These are phyloP conservation scores for Agrochola circellaris DNA, from an alignment of 2,888 invertebrate species.

Conservation along the genomic window DNA sequence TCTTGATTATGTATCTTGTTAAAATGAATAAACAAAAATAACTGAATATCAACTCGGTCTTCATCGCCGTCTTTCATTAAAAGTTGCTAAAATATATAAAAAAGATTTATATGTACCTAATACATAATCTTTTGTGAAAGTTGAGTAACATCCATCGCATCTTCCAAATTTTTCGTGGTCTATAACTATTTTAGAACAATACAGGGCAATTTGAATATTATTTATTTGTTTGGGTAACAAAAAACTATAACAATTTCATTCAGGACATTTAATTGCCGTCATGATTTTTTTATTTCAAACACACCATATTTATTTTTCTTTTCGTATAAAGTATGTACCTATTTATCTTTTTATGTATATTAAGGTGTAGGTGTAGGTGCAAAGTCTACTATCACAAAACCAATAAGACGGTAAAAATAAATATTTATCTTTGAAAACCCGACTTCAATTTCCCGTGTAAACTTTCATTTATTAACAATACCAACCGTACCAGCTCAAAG, in stretches of 20 bases:
- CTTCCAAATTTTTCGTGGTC: too few species aligned
- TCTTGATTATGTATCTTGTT: not conserved
- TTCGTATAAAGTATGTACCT: too few species aligned
- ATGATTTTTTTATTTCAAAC: too few species aligned
- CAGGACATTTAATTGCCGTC: too few species aligned
- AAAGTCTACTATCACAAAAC: not conserved
- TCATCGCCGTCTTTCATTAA: not conserved
- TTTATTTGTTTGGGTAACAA: too few species aligned
- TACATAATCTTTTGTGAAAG: not conserved
- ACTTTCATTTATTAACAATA: constrained; percentile 26
- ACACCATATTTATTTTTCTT: too few species aligned
- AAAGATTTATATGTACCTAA: not conserved
- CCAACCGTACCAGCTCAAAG: constrained; percentile 29
- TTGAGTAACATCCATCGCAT: not conserved
- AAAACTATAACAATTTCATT: too few species aligned
- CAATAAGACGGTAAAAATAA: not conserved
- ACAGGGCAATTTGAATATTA: too few species aligned
- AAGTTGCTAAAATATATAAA: too few species aligned
- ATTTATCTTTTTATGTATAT: too few species aligned
- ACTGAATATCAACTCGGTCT: not conserved
- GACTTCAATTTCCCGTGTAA: constrained; percentile 3
- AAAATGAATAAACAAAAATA: not conserved
- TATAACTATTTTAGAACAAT: too few species aligned
- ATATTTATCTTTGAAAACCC: not conserved
- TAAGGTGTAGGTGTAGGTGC: too few species aligned